Conservation (phyloP, 2,797 vertebrate species). For the Otus scops region DNA sequence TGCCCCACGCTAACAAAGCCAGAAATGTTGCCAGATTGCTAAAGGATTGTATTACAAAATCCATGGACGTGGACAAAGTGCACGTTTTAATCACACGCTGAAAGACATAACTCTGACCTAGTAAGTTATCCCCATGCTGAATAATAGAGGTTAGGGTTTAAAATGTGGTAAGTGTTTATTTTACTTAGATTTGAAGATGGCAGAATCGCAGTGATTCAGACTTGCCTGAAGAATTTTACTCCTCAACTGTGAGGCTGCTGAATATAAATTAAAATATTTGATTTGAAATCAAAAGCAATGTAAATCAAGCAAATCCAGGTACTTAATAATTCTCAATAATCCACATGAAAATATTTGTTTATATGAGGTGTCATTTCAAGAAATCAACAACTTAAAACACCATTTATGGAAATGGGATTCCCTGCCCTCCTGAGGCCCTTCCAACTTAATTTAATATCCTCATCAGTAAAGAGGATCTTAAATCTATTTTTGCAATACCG, state of each 20-base stretch:
- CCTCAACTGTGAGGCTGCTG: not conserved
- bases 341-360: not conserved
- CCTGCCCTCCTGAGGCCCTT: not conserved
- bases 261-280: not conserved
- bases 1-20: not conserved
- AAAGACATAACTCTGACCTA: conserved; percentile 16
- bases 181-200: not conserved
- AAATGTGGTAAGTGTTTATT: not conserved
- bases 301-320: not conserved
- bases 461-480: not conserved
- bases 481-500: not conserved
- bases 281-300: not conserved
- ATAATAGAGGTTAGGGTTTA: not conserved
- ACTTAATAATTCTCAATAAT: not conserved
- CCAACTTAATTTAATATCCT: not conserved
- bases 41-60: conserved; percentile 55
- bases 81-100: not conserved
- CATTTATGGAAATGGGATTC: not conserved
- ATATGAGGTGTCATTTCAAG: not conserved
- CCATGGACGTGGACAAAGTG: not conserved
- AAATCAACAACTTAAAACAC: not conserved
- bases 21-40: conserved; percentile 29
- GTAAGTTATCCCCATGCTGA: not conserved
- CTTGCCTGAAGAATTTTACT: not conserved
- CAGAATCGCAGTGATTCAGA: not conserved